These are phyloP conservation scores for Tetragnatha montana DNA, from an alignment of 2,888 invertebrate species.

Conservation along the genomic window DNA sequence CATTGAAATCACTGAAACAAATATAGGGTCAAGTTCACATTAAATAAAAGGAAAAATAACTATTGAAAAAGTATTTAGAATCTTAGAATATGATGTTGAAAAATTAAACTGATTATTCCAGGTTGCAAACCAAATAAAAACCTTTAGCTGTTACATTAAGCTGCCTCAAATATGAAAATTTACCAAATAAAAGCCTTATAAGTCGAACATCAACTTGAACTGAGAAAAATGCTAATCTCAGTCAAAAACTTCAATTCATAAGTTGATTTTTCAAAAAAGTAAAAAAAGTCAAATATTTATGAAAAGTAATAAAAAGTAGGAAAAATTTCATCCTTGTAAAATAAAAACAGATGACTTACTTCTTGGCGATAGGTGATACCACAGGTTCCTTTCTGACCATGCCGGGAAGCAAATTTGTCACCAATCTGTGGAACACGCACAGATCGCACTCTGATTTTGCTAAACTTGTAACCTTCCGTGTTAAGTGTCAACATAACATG, in stretches of 20 bases:
- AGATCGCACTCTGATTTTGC: conserved; percentile 98
- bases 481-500: conserved; percentile 99
- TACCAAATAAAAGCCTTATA: background rate
- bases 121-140: background rate
- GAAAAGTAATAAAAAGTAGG: background rate
- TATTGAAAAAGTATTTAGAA: background rate
- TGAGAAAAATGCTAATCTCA: background rate
- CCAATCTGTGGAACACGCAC: conserved; percentile 99
- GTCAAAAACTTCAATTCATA: background rate
- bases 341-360: conserved; percentile 76
- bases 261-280: background rate
- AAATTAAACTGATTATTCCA: too few species aligned
- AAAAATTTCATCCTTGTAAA: background rate
- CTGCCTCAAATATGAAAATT: too few species aligned
- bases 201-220: too few species aligned
- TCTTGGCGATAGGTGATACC: conserved; percentile 99
- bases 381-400: conserved; percentile 99
- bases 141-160: background rate
- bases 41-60: too few species aligned
- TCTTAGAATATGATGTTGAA: too few species aligned
- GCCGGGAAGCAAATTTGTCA: conserved; percentile 99
- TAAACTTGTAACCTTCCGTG: conserved; percentile 97
- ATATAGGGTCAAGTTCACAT: too few species aligned
- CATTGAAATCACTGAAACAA: too few species aligned
- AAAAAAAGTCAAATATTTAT: background rate